Conservation (phyloP, 2,797 vertebrate species). For the Ficedula albicollis region DNA sequence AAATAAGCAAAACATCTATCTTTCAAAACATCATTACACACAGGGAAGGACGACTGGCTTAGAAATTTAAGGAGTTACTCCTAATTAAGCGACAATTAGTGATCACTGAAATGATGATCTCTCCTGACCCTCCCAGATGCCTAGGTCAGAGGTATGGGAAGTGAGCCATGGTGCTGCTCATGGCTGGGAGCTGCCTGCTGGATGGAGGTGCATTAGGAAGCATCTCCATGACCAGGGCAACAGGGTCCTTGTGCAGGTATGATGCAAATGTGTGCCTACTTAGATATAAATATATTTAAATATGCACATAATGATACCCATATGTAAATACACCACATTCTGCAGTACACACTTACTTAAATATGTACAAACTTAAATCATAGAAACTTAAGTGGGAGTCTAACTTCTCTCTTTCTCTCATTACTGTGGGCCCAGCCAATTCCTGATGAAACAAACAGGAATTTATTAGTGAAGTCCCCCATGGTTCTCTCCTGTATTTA, state of each 20-base stretch:
- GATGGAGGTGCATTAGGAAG: neutral
- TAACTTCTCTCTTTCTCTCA: neutral
- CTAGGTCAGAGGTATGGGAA: neutral
- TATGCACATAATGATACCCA: neutral
- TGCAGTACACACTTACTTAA: neutral
- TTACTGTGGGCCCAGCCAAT: neutral
- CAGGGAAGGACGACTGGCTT: neutral
- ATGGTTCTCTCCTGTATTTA: neutral
- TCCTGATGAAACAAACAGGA: neutral
- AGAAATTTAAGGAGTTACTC: neutral
- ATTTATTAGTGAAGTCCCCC: neutral
- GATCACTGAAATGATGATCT: neutral
- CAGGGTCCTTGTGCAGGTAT: accelerated
- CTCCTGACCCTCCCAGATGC: neutral
- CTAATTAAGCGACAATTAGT: neutral
- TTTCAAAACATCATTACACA: neutral
- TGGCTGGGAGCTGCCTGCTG: neutral
- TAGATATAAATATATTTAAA: neutral
- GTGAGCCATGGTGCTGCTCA: accelerated
- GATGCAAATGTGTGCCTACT: neutral
- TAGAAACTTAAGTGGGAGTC: neutral
- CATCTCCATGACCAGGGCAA: neutral
- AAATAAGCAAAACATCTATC: neutral
- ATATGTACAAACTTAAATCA: neutral
- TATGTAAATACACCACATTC: neutral